phyloP scores from a whole-genome alignment of 64 coral and sea anemone species.

The Porites lutea region DNA sequence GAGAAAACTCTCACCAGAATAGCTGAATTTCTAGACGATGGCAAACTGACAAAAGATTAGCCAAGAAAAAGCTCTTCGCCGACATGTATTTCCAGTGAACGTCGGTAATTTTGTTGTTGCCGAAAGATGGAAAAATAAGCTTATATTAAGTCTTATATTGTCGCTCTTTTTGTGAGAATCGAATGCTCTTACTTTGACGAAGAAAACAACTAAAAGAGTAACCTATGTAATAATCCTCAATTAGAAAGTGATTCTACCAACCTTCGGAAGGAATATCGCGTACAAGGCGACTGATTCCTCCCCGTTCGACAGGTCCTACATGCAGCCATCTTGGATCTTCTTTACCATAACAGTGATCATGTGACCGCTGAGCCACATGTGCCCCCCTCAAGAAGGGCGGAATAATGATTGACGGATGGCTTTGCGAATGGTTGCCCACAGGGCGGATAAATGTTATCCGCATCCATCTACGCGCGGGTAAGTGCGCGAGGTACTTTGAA shows the following conservation, averaged over 20 bases:
- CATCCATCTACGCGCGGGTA: too few species aligned
- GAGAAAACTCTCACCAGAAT: background rate
- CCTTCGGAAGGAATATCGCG: slow-evolving; percentile 59
- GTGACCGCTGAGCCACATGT: slow-evolving; percentile 26
- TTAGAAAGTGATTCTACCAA: background rate
- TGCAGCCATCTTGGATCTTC: slow-evolving; percentile 43
- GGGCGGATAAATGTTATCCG: too few species aligned
- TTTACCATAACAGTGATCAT: slow-evolving; percentile 43
- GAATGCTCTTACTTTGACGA: background rate
- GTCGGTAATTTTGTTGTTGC: background rate
- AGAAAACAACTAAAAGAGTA: background rate
- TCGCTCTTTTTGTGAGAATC: background rate
- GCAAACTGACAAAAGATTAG: background rate
- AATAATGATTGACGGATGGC: background rate
- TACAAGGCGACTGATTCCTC: slow-evolving; percentile 46
- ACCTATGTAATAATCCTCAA: background rate
- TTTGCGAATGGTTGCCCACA: background rate
- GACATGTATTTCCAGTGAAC: background rate
- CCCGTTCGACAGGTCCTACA: slow-evolving; percentile 7
- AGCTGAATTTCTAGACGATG: background rate
- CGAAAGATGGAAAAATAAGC: background rate
- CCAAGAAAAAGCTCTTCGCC: background rate
- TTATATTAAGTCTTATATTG: too few species aligned
- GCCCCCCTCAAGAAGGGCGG: background rate
- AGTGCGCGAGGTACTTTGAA: too few species aligned